phyloP scores from a whole-genome alignment of 1,140 invertebrate species.

The Copidosoma floridanum region DNA sequence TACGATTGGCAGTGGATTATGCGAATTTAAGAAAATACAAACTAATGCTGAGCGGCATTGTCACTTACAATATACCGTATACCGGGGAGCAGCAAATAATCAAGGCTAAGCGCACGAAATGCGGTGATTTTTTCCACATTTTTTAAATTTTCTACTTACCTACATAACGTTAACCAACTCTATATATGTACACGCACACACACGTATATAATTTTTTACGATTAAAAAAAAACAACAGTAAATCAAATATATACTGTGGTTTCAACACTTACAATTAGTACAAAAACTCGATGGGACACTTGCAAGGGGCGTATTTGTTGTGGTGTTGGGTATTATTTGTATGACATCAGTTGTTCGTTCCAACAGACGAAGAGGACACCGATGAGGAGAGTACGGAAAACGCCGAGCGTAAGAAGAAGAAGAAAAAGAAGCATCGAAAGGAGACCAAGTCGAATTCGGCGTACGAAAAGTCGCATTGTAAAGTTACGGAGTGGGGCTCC shows the following conservation, averaged over 20 bases:
- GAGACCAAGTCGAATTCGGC: background rate
- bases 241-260: too few relatives aligned
- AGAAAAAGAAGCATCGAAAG: background rate
- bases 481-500: slow-evolving; percentile 62
- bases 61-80: slow-evolving; percentile 51
- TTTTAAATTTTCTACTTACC: too few relatives aligned
- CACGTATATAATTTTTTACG: too few relatives aligned
- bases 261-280: too few relatives aligned
- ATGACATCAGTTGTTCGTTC: too few relatives aligned
- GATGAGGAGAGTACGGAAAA: background rate
- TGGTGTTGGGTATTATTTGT: too few relatives aligned
- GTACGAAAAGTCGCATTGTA: slow-evolving; percentile 55
- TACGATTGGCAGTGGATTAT: slow-evolving; percentile 3
- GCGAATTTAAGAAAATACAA: slow-evolving; percentile 29
- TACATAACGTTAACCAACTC: too few relatives aligned
- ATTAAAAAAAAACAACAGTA: too few relatives aligned
- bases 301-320: too few relatives aligned
- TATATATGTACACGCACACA: too few relatives aligned
- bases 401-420: background rate
- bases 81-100: slow-evolving; percentile 40
- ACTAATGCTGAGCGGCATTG: slow-evolving; percentile 50
- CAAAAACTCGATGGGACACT: too few relatives aligned
- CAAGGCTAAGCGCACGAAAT: slow-evolving; percentile 48
- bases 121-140: slow-evolving; percentile 41
- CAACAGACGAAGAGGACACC: background rate